Percentiles rank a stretch among this genome's conserved stretches.
phyloP scores from a whole-genome alignment of 1,140 invertebrate species.

The Liolophura sinensis region DNA sequence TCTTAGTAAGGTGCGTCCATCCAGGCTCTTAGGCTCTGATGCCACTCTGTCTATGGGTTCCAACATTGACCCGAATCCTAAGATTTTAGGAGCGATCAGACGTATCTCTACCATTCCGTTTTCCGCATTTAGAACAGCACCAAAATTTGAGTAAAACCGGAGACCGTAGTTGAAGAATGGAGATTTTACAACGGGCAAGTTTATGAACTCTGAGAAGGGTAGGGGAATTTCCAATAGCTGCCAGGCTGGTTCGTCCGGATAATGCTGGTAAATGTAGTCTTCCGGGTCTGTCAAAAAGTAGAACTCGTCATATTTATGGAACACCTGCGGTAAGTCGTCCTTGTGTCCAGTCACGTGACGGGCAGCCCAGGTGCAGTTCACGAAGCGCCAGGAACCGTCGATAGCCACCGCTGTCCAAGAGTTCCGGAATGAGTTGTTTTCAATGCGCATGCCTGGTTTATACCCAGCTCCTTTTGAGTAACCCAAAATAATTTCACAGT shows the following conservation, averaged over 20 bases:
- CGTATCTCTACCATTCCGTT: slow-evolving; percentile 51
- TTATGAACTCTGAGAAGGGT: slow-evolving; percentile 62
- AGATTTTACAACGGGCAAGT: slow-evolving; percentile 58
- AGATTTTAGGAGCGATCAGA: slow-evolving; percentile 44
- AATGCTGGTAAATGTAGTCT: slow-evolving; percentile 64
- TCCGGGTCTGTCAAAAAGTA: slow-evolving; percentile 65
- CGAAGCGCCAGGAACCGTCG: slow-evolving; percentile 51
- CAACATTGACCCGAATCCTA: slow-evolving; percentile 45
- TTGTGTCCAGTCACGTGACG: slow-evolving; percentile 54
- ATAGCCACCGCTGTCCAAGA: slow-evolving; percentile 54
- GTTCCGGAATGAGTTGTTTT: slow-evolving; percentile 82
- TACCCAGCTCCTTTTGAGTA: slow-evolving; percentile 99
- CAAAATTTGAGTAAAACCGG: slow-evolving; percentile 46
- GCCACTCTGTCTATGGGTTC: slow-evolving; percentile 42
- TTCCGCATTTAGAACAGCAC: slow-evolving; percentile 42
- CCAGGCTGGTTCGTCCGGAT: slow-evolving; percentile 62
- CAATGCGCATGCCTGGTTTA: slow-evolving; percentile 94
- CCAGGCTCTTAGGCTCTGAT: slow-evolving; percentile 30
- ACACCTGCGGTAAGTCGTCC: slow-evolving; percentile 46
- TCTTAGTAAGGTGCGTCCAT: slow-evolving; percentile 46
- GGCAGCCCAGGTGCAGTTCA: slow-evolving; percentile 63
- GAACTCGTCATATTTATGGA: slow-evolving; percentile 57
- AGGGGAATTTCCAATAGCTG: slow-evolving; percentile 62
- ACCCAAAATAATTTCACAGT: slow-evolving; percentile 98
- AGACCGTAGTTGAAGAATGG: slow-evolving; percentile 56